Percentiles rank a stretch among this genome's conserved stretches.
Conservation (phyloP, 1,140 invertebrate genomes). For the Onthophagus taurus region DNA sequence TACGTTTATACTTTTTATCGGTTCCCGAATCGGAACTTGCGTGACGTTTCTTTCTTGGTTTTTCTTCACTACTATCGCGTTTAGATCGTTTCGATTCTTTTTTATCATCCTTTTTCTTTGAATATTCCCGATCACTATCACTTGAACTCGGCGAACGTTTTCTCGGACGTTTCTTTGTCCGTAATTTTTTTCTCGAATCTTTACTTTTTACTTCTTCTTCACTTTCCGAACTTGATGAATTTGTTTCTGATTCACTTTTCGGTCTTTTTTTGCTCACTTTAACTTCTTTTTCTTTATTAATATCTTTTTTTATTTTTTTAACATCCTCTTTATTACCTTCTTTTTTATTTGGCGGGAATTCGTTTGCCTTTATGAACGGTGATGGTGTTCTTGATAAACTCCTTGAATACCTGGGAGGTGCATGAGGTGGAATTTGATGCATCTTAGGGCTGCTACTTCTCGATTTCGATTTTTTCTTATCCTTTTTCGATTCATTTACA, state of each 20-base stretch:
- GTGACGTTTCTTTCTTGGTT: constrained; percentile 37
- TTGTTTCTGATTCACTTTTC: constrained; percentile 30
- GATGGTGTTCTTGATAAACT: constrained; percentile 70
- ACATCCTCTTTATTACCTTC: constrained; percentile 39
- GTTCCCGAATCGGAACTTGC: constrained; percentile 37
- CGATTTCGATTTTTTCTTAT: constrained; percentile 30
- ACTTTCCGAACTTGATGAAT: constrained; percentile 40
- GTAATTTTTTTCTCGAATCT: constrained; percentile 39
- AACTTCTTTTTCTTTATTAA: constrained; percentile 40
- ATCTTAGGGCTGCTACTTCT: constrained; percentile 31
- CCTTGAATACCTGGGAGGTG: constrained; percentile 46
- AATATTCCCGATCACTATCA: constrained; percentile 32
- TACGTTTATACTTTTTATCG: constrained; percentile 34
- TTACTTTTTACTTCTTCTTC: constrained; percentile 43
- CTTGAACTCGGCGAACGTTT: constrained; percentile 35
- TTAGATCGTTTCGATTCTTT: constrained; percentile 31
- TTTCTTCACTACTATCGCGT: constrained; percentile 39
- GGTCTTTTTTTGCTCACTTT: constrained; percentile 28
- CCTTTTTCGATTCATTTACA: constrained; percentile 20
- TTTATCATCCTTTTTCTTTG: constrained; percentile 25
- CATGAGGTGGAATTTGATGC: constrained; percentile 29
- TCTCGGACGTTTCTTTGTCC: constrained; percentile 34
- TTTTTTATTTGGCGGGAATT: constrained; percentile 50
- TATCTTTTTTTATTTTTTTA: constrained; percentile 30
- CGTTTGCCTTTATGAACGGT: constrained; percentile 67